Conservation (phyloP, 2,888 invertebrate species). For the Crioceris asparagi region DNA sequence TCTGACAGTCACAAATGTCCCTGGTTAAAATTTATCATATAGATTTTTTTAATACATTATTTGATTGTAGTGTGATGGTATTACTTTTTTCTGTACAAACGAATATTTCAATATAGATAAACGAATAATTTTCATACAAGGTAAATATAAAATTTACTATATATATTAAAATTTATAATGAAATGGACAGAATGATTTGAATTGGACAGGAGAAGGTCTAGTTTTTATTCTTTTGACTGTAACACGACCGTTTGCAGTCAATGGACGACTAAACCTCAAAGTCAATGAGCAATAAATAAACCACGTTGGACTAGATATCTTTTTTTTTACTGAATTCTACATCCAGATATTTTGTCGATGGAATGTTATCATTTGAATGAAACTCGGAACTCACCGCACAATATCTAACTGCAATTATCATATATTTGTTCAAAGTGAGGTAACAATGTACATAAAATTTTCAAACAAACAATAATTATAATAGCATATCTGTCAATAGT, state of each 20-base stretch:
- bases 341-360: no score
- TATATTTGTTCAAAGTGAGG: background rate
- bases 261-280: constrained; percentile 31
- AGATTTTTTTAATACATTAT: no score
- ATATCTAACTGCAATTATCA: no score
- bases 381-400: no score
- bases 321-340: no score
- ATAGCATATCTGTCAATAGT: no score
- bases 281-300: constrained; percentile 33
- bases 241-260: no score
- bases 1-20: constrained; percentile 14
- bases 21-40: no score
- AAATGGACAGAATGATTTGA: constrained; percentile 31
- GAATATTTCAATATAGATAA: constrained; percentile 10
- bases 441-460: constrained; percentile 3
- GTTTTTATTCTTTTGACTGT: constrained; percentile 25
- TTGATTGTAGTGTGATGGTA: constrained; percentile 3
- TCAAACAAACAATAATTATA: background rate
- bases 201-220: constrained; percentile 31
- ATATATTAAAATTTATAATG: constrained; percentile 14
- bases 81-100: constrained; percentile 9
- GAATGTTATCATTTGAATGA: no score
- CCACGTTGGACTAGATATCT: constrained; percentile 24
- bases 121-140: constrained; percentile 1
- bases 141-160: constrained; percentile 14